Percentiles rank a stretch among this genome's conserved stretches.
These are phyloP conservation scores for Rhinogobius similis DNA, from an alignment of 2,113 vertebrate species.

Conservation along the genomic window DNA sequence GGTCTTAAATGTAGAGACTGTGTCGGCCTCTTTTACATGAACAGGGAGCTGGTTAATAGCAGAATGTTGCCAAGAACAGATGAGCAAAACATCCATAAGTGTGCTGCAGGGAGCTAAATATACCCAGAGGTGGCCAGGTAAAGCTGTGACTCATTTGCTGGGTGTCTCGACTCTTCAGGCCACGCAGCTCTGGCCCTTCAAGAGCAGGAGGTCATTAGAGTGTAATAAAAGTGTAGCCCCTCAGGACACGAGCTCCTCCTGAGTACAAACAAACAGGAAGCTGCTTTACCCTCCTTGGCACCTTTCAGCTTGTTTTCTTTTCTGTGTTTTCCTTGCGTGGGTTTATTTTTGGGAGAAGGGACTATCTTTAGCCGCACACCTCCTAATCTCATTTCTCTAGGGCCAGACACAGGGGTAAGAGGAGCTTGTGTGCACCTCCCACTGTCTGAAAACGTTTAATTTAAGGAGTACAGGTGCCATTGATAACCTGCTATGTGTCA, in stretches of 20 bases:
- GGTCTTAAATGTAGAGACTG: too few species aligned
- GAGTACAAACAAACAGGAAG: neutral
- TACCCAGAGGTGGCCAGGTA: conserved; percentile 7
- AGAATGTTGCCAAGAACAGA: neutral
- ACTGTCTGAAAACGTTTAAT: conserved; percentile 8
- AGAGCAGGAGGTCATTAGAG: conserved; percentile 3
- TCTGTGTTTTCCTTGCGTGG: conserved; percentile 25
- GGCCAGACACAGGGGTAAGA: conserved; percentile 13
- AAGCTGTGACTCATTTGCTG: neutral
- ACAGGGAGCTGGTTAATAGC: too few species aligned
- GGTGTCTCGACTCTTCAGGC: neutral
- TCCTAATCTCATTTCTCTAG: conserved; percentile 52
- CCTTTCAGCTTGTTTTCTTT: conserved; percentile 32
- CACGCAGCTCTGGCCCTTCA: neutral
- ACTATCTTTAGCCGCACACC: conserved; percentile 42
- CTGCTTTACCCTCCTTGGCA: neutral
- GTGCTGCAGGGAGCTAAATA: neutral
- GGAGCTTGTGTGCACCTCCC: conserved; percentile 9
- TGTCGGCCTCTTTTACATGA: too few species aligned
- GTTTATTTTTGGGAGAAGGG: conserved; percentile 34
- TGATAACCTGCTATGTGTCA: neutral
- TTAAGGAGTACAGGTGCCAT: neutral
- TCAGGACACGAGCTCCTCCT: conserved; percentile 5
- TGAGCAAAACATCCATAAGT: conserved; percentile 1
- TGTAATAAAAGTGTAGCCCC: conserved; percentile 4